Evolutionary conservation across 2,113 vertebrate species (phyloP), one percentile per base, ranked within the genome.

Genomic region (Otus sunia): DNA sequence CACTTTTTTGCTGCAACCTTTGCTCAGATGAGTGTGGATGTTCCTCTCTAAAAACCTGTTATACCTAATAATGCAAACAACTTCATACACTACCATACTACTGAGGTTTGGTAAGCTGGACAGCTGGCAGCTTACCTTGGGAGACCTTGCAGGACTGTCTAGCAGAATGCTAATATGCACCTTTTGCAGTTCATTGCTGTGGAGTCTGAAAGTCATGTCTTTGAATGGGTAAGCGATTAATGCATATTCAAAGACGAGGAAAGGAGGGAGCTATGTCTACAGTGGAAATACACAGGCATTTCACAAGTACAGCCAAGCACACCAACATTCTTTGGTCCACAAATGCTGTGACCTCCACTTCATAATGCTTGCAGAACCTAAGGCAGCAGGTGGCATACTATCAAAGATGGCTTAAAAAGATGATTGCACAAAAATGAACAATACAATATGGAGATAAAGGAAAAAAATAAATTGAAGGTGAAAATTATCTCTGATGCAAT

Each of bases 51-150:
- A 78, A 94, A 63, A 56, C 8, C 41, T 64, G 67, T 55, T 69
- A 62, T 3, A 64, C 32, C 22, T 52, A 87, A 64, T 63, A 93
- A 41, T 7, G 53, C 63, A 79, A 86, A 76, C 67, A 78, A 37
- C 37, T 84, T 75, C 47, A 83, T 59, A 49, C 55, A 25, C 23
- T 34, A 26, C 19, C 52, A 56, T 2, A 53, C 20, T 30, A 50
- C 18, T 32, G 73, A 90, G 73, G 53, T 79, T 39, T 88, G 66
- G 60, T 49, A 75, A 7, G 5, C 45, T 52, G 73, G 90, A 76
- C 89, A 97, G 91, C 92, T 60, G 75, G 75, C 66, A 89, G 60
- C 41, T 88, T 76, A 86, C 72, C 86, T 43, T 68, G 79, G 23
- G 53, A 12, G 36, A 92, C 94, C 83, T 86, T 21, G 9, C 56